Conservation (phyloP, 2,888 invertebrate genomes). For the Aporophyla nigra region DNA sequence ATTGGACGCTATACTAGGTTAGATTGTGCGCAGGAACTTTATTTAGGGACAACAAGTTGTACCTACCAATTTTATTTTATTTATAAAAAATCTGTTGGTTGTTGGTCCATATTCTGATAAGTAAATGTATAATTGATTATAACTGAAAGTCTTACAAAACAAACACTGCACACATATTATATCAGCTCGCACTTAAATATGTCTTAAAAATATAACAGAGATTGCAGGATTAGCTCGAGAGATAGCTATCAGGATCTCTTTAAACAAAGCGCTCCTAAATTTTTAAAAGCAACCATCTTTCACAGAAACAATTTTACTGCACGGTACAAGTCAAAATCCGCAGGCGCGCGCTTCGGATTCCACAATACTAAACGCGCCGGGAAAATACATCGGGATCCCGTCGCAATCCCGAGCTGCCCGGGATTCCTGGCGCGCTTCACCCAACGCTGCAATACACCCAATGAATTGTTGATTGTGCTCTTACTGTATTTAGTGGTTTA, state of each 20-base stretch:
- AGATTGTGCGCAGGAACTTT: background rate
- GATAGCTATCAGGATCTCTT: background rate
- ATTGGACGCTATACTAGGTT: background rate
- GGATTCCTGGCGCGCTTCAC: slow-evolving; percentile 69
- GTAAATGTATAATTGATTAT: too few species aligned
- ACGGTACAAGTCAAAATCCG: slow-evolving; percentile 61
- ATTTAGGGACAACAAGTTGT: background rate
- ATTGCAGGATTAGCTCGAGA: background rate
- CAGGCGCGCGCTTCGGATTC: slow-evolving; percentile 63
- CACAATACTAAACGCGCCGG: slow-evolving; percentile 63
- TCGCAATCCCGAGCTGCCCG: slow-evolving; percentile 65
- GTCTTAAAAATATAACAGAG: background rate
- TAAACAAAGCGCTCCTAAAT: slow-evolving; percentile 26
- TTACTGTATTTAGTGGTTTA: slow-evolving; percentile 66
- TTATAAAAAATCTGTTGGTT: background rate
- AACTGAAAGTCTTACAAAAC: background rate
- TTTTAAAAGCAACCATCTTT: slow-evolving; percentile 58
- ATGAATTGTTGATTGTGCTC: slow-evolving; percentile 69
- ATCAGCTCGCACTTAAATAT: background rate
- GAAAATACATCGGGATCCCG: slow-evolving; percentile 67
- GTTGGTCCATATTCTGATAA: too few species aligned
- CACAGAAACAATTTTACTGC: slow-evolving; percentile 44
- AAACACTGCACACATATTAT: background rate
- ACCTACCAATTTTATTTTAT: background rate
- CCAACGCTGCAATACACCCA: slow-evolving; percentile 62